Conservation (phyloP, 2,888 invertebrate species). For the Eupeodes luniger region DNA sequence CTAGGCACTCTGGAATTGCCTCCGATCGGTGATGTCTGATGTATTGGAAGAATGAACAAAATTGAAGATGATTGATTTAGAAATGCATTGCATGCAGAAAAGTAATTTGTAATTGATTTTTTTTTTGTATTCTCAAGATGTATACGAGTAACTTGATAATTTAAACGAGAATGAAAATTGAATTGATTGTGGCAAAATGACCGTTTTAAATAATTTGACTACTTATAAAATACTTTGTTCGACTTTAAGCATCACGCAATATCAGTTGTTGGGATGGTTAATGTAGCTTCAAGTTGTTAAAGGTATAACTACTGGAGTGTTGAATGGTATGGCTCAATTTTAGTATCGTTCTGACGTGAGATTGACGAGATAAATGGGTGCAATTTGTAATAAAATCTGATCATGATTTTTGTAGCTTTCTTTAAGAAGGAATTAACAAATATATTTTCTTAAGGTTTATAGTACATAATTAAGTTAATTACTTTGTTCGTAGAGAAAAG, state of each 20-base stretch:
- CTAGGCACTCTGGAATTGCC: slow-evolving; percentile 9
- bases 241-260: slow-evolving; percentile 46
- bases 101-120: slow-evolving; percentile 16
- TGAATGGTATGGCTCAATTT: slow-evolving; percentile 14
- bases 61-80: slow-evolving; percentile 48
- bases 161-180: slow-evolving; percentile 24
- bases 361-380: slow-evolving; percentile 58
- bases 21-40: slow-evolving; percentile 31
- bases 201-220: slow-evolving; percentile 41
- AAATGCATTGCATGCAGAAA: slow-evolving; percentile 41
- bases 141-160: neutral
- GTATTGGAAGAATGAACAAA: slow-evolving; percentile 40
- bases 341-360: slow-evolving; percentile 36
- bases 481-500: too few relatives aligned
- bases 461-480: too few relatives aligned
- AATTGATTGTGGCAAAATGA: slow-evolving; percentile 43
- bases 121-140: neutral
- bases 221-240: slow-evolving; percentile 15
- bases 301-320: neutral
- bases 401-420: too few relatives aligned
- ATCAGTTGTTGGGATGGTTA: slow-evolving; percentile 5
- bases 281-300: neutral
- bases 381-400: slow-evolving; percentile 15
- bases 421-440: too few relatives aligned
- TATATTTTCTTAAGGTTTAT: too few relatives aligned